Conservation (phyloP, 2,888 invertebrate species). For the Sphecodes monilicornis region DNA sequence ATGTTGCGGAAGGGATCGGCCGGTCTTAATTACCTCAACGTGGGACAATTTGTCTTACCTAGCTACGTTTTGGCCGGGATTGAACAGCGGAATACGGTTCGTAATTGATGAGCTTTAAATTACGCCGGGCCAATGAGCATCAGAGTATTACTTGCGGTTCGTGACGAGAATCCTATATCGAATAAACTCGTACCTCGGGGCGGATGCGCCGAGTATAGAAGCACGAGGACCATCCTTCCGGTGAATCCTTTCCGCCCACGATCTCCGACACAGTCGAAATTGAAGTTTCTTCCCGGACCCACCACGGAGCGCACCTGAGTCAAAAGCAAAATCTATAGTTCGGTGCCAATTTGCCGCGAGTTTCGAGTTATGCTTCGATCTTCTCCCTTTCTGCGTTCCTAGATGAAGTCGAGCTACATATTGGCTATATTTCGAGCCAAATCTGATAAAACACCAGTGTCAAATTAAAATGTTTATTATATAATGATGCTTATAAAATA, state of each 20-base stretch:
- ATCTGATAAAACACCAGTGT: too few species aligned
- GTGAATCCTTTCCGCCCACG: background rate
- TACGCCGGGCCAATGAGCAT: conserved; percentile 13
- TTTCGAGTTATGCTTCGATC: background rate
- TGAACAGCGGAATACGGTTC: conserved; percentile 24
- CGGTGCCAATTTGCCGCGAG: background rate
- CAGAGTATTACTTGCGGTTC: conserved; percentile 16
- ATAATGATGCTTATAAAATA: too few species aligned
- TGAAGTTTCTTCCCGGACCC: conserved; percentile 1
- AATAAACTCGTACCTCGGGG: conserved; percentile 10
- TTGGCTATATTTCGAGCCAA: background rate
- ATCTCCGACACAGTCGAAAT: conserved; percentile 21
- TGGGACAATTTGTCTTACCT: conserved; percentile 42
- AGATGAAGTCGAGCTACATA: background rate
- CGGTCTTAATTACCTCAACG: conserved; percentile 52
- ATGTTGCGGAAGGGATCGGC: background rate
- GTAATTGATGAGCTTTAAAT: conserved; percentile 41
- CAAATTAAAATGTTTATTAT: too few species aligned
- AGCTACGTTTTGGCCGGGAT: background rate
- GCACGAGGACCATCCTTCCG: background rate
- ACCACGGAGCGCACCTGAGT: background rate
- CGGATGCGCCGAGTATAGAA: background rate
- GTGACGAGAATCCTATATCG: conserved; percentile 18
- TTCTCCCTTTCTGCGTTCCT: background rate
- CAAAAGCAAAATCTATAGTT: conserved; percentile 32